phyloP scores from a whole-genome alignment of 2,797 vertebrate species.

The Myiothlypis chrysogaster region DNA sequence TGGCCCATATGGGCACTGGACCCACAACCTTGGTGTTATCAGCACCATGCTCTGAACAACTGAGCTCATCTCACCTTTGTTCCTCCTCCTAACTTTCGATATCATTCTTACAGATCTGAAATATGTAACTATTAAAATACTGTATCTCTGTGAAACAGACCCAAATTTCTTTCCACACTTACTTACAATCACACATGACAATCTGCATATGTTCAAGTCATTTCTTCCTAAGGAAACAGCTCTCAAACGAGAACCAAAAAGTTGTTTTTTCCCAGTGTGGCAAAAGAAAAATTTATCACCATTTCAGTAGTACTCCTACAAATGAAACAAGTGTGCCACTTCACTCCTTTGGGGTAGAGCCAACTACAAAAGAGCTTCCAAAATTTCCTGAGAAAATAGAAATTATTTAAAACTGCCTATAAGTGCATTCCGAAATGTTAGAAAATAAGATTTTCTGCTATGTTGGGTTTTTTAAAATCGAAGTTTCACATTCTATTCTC shows the following conservation, averaged over 20 bases:
- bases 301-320: background rate
- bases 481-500: background rate
- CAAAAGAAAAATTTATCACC: background rate
- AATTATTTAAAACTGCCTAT: background rate
- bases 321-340: background rate
- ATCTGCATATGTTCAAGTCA: background rate
- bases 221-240: background rate
- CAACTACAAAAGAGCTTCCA: background rate
- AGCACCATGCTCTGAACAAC: background rate
- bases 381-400: background rate
- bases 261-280: background rate
- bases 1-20: accelerated
- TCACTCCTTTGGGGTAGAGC: background rate
- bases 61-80: background rate
- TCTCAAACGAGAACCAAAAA: background rate
- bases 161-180: background rate
- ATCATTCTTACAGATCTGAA: background rate
- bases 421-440: background rate
- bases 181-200: background rate
- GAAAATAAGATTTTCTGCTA: background rate
- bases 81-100: background rate
- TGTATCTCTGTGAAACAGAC: background rate
- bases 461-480: background rate
- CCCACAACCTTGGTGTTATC: background rate
- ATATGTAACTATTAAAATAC: background rate